Percentiles rank a stretch among this genome's conserved stretches.
Evolutionary conservation across 2,113 vertebrate species (phyloP).

Genomic region (Cynopterus brachyotis): DNA sequence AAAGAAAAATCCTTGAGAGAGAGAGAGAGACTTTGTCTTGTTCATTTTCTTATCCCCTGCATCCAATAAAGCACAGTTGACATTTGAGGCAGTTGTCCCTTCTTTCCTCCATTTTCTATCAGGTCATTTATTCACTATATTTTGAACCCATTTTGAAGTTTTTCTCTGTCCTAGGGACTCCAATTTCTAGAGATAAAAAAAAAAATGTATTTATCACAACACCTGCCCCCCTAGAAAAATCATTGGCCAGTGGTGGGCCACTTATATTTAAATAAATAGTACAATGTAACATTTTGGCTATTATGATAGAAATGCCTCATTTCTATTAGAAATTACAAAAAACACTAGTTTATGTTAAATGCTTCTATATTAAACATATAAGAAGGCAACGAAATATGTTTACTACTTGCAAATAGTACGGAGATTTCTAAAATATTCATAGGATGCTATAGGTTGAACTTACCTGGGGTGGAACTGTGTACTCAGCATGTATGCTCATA

Average conservation of each 20-base stretch:
- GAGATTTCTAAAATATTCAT: not conserved
- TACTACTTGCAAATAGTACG: not conserved
- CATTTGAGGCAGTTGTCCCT: not conserved
- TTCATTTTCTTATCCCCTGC: not conserved
- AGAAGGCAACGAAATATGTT: not conserved
- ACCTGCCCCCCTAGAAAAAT: not conserved
- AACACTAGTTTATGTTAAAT: not conserved
- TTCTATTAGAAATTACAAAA: not conserved
- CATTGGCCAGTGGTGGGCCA: not conserved
- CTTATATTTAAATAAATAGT: not conserved
- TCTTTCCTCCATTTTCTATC: not conserved
- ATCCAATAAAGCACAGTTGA: not conserved
- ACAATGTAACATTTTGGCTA: not conserved
- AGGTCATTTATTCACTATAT: not conserved
- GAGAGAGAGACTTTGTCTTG: not conserved
- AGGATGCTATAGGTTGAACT: not conserved
- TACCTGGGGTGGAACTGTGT: not conserved
- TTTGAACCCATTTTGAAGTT: not conserved
- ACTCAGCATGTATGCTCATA: accelerated
- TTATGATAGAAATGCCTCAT: not conserved
- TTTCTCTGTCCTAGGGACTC: no score
- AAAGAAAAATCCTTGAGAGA: not conserved
- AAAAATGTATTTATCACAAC: not conserved
- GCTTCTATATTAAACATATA: not conserved
- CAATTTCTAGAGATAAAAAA: not conserved